Evolutionary conservation across 2,113 vertebrate species (phyloP), one percentile per base, ranked within the genome.

Genomic region (Phoxinus phoxinus): DNA sequence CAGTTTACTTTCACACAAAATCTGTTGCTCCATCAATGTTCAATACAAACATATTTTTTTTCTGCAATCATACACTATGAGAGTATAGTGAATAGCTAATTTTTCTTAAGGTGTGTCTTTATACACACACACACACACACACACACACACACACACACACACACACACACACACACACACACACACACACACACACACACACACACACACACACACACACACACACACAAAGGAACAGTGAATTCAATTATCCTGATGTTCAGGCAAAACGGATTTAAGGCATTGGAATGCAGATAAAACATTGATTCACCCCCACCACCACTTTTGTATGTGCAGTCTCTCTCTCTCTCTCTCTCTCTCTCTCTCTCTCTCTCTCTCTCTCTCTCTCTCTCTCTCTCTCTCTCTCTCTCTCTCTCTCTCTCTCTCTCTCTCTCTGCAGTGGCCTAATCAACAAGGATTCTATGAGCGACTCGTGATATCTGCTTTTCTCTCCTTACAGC

Each of bases 211-310:
- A 35, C 3, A 35, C 32, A 35, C 32, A 35, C 32, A 35, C 32
- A 35, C 32, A n/a, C 0, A 41, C 1, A 41, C 7, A 41, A 83
- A 76, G 27, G 81, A 81, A 69, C 21, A 67, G 75, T 79, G 44
- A 85, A 84, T 72, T 80, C 41, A 89, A 86, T 90, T 90, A 88
- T 88, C 81, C 86, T 85, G 69, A 87, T 90, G 87, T 89, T 88
- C 84, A 88, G 86, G 84, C 86, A 85, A 87, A 90, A 79, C 81
- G 82, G 86, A 88, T 89, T 89, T 90, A 89, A 90, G 17, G 79
- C 82, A 89, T 85, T 59, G 84, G 71, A 69, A 90, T 85, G 83
- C 84, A 86, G 85, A 88, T 85, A 86, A 85, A 85, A 69, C 82
- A 85, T 87, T 58, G 84, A 86, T 81, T 63, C 37, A 41, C 15